Conservation (phyloP, 2,888 invertebrate genomes). For the Iphiclides podalirius region DNA sequence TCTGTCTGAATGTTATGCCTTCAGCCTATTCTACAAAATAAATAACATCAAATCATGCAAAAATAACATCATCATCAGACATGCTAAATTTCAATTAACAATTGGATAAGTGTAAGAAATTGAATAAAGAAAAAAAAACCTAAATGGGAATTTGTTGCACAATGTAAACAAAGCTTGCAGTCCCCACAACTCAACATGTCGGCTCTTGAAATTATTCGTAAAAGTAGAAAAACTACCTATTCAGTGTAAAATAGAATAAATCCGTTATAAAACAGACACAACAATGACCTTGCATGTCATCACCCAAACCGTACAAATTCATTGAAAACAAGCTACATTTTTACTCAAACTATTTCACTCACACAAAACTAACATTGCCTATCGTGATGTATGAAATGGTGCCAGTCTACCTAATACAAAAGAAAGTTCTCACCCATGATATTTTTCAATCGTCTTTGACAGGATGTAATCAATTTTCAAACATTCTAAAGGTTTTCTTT, state of each 20-base stretch:
- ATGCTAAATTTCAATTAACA: constrained; percentile 7
- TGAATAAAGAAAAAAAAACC: constrained; percentile 9
- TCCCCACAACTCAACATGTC: constrained; percentile 35
- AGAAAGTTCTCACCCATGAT: too few relatives aligned
- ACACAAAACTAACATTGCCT: constrained; percentile 27
- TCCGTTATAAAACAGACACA: constrained; percentile 28
- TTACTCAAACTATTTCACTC: constrained; percentile 26
- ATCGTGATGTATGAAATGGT: constrained; percentile 44
- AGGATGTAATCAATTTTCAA: too few relatives aligned
- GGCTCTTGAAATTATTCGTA: constrained; percentile 45
- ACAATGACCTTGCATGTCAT: constrained; percentile 63
- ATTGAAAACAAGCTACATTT: constrained; percentile 26
- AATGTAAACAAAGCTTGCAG: constrained; percentile 42
- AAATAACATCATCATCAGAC: too few relatives aligned
- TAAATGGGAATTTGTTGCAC: constrained; percentile 34
- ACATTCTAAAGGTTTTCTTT: too few relatives aligned
- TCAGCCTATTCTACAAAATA: too few relatives aligned
- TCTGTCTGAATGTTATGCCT: too few relatives aligned
- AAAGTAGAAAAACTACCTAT: constrained; percentile 35
- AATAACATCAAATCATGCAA: too few relatives aligned
- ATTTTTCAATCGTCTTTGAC: too few relatives aligned
- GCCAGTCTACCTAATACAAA: constrained; percentile 63
- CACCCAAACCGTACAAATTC: constrained; percentile 44
- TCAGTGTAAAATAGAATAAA: constrained; percentile 36
- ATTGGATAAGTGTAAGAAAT: not conserved